A percentile compares a stretch with the other conserved stretches of the same genome.
Conservation (phyloP, 2,113 vertebrate species). For the Hippolais icterina region DNA sequence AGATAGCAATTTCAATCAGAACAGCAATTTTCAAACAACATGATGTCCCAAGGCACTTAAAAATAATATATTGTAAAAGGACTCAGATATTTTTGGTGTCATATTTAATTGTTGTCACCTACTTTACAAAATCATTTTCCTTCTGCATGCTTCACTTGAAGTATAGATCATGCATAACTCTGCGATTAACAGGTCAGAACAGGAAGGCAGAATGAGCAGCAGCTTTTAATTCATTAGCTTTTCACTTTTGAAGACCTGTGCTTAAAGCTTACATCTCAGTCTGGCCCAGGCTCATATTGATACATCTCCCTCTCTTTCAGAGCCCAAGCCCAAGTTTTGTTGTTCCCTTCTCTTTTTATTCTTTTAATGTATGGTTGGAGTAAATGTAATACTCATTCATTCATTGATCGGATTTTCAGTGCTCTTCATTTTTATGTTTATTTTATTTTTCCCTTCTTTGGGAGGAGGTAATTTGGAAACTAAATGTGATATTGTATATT, state of each 20-base stretch:
- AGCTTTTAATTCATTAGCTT: constrained; percentile 30
- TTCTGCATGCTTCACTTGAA: neutral
- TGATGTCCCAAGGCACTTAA: neutral
- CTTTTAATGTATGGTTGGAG: too few relatives aligned
- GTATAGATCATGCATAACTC: neutral
- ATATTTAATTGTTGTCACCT: constrained; percentile 14
- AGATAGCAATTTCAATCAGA: constrained; percentile 33
- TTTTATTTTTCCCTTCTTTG: neutral
- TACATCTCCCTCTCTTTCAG: neutral
- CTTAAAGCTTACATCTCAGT: constrained; percentile 35
- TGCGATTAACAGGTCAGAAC: constrained; percentile 21
- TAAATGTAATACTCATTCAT: too few relatives aligned
- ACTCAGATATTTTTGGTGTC: neutral
- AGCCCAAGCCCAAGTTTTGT: too few relatives aligned
- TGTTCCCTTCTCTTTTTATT: too few relatives aligned
- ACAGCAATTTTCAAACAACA: neutral
- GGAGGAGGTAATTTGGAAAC: neutral
- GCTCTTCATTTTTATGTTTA: neutral
- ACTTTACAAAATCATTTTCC: constrained; percentile 9
- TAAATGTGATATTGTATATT: neutral
- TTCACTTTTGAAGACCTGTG: neutral
- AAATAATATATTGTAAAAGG: constrained; percentile 27
- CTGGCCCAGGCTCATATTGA: neutral
- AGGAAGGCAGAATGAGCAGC: neutral
- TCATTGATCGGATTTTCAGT: neutral